Percentiles rank a stretch among this genome's conserved stretches.
phyloP scores from a whole-genome alignment of 2,888 invertebrate species.

The Tenthredo amoena region DNA sequence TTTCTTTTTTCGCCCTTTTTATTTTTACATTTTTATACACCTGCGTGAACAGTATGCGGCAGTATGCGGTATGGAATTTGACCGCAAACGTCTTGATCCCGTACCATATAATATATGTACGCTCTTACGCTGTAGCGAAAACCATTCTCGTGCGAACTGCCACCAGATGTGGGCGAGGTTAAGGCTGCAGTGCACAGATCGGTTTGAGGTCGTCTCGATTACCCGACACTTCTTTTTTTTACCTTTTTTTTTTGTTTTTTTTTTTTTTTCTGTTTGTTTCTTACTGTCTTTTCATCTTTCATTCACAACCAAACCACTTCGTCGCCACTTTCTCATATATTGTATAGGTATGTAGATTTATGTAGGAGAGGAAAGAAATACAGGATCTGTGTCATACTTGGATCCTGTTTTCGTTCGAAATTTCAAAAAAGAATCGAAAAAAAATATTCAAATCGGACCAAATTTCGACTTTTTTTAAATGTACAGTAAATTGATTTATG shows the following conservation, averaged over 20 bases:
- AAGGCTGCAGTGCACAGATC: constrained; percentile 1
- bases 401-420: not conserved
- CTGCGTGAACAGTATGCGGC: not conserved
- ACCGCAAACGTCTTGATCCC: constrained; percentile 31
- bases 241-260: not conserved
- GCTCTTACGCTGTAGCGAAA: not conserved
- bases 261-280: not conserved
- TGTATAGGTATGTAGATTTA: too few species aligned
- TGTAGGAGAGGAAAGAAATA: too few species aligned
- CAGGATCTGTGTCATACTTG: not conserved
- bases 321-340: not conserved
- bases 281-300: not conserved
- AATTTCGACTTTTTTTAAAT: too few species aligned
- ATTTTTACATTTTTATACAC: not conserved
- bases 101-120: not conserved
- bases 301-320: not conserved
- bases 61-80: constrained; percentile 16
- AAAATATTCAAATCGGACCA: not conserved
- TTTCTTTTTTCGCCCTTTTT: not conserved
- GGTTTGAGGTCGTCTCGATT: constrained; percentile 21
- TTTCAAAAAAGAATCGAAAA: not conserved
- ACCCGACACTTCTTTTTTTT: not conserved
- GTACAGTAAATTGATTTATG: too few species aligned
- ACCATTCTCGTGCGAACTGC: constrained; percentile 33
- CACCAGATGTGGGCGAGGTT: not conserved